Percentiles rank a stretch among this genome's conserved stretches.
These are phyloP conservation scores for Copidosoma aretas DNA, from an alignment of 2,888 invertebrate genomes.

Conservation along the genomic window DNA sequence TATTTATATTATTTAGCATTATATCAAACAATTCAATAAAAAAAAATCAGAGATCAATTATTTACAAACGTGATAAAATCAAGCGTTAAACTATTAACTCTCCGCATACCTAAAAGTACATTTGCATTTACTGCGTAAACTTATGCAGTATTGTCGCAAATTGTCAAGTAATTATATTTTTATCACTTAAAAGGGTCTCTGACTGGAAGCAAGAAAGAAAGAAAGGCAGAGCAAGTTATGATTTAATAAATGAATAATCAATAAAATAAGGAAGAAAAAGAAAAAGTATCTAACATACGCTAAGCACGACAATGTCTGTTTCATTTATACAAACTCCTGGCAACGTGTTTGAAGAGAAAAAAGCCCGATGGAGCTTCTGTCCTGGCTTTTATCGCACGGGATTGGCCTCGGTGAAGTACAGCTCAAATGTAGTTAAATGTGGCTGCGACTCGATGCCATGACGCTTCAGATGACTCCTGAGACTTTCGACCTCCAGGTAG, in stretches of 20 bases:
- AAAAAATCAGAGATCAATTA: not conserved
- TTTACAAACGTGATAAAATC: constrained; percentile 9
- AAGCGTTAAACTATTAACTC: constrained; percentile 1
- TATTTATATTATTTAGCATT: no score
- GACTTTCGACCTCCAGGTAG: constrained; percentile 52
- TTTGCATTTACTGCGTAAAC: constrained; percentile 14
- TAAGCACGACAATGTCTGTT: constrained; percentile 13
- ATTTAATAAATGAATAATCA: constrained; percentile 7
- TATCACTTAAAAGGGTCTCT: constrained; percentile 10
- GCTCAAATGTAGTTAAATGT: constrained; percentile 54
- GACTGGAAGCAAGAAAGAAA: constrained; percentile 22
- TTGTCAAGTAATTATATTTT: constrained; percentile 8
- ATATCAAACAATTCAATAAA: no score
- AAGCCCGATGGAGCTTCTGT: not conserved
- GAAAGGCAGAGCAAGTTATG: constrained; percentile 6
- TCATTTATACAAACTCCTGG: not conserved
- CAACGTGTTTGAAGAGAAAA: constrained; percentile 5
- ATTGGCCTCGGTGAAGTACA: constrained; percentile 57
- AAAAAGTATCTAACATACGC: constrained; percentile 2
- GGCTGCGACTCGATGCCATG: constrained; percentile 51
- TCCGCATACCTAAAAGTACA: not conserved
- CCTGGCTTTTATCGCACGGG: constrained; percentile 51
- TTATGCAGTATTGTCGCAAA: constrained; percentile 18
- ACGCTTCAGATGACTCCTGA: constrained; percentile 55
- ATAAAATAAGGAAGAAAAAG: constrained; percentile 1